Conservation (phyloP, 2,113 vertebrate genomes). For the Leucopternis melanops region DNA sequence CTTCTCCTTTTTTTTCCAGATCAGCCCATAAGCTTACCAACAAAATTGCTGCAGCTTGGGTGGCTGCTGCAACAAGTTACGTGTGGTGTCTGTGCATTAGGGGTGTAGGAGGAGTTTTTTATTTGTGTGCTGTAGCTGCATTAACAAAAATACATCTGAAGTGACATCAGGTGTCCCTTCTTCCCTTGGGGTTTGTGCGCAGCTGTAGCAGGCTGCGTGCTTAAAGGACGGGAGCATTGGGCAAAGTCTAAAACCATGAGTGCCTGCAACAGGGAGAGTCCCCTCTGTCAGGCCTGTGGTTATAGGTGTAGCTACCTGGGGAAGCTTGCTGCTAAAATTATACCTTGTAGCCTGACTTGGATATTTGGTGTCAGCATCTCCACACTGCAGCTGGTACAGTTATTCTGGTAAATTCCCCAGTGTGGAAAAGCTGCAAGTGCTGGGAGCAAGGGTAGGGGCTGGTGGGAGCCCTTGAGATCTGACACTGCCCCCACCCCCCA, state of each 20-base stretch:
- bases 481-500: accelerated
- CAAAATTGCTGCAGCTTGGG: accelerated
- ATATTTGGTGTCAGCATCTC: neutral
- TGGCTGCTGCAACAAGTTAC: accelerated
- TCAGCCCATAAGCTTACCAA: neutral
- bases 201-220: neutral
- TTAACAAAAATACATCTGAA: neutral
- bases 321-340: neutral
- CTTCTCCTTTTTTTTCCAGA: no score
- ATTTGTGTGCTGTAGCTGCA: neutral
- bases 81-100: accelerated
- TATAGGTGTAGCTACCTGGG: neutral
- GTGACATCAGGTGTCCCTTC: neutral
- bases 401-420: neutral
- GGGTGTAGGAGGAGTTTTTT: neutral
- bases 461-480: neutral
- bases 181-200: neutral
- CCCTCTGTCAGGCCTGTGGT: neutral
- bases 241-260: neutral
- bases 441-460: neutral
- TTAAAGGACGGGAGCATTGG: neutral
- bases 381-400: no score
- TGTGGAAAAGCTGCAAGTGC: accelerated
- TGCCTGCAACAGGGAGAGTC: neutral
- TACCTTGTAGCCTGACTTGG: accelerated